Conservation (phyloP, 2,797 vertebrate species). For the Acanthiza pusilla region DNA sequence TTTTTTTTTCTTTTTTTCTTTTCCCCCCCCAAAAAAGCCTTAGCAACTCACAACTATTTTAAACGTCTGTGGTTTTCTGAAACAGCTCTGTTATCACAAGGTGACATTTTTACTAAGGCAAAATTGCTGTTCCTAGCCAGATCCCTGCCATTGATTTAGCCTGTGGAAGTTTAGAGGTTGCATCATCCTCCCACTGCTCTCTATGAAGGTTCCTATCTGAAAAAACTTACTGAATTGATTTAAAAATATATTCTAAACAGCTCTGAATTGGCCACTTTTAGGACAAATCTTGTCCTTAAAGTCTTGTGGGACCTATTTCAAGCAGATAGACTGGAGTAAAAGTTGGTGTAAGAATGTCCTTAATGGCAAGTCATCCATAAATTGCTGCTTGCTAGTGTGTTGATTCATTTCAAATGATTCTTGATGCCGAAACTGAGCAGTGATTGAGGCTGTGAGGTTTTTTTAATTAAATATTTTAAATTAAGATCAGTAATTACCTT, state of each 20-base stretch:
- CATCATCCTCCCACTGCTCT: not conserved
- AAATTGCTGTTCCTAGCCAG: not conserved
- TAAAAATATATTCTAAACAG: not conserved
- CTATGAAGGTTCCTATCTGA: not conserved
- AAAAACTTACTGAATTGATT: not conserved
- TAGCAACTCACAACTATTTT: not conserved
- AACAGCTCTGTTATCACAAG: not conserved
- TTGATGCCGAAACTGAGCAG: not conserved
- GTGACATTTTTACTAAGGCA: not conserved
- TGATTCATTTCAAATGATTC: not conserved
- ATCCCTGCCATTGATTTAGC: not conserved
- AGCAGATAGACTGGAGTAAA: not conserved
- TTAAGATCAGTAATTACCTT: conserved; percentile 10
- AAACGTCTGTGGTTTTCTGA: not conserved
- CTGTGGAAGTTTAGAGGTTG: not conserved
- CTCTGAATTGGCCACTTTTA: not conserved
- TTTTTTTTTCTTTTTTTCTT: not conserved
- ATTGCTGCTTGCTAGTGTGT: not conserved
- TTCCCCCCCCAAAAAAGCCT: accelerated
- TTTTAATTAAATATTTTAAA: not conserved
- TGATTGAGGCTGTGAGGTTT: not conserved
- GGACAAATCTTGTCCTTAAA: not conserved
- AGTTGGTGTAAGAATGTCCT: not conserved
- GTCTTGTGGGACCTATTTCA: not conserved
- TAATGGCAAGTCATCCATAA: not conserved